phyloP scores from a whole-genome alignment of 1,140 invertebrate genomes.

The Drosophila funebris region DNA sequence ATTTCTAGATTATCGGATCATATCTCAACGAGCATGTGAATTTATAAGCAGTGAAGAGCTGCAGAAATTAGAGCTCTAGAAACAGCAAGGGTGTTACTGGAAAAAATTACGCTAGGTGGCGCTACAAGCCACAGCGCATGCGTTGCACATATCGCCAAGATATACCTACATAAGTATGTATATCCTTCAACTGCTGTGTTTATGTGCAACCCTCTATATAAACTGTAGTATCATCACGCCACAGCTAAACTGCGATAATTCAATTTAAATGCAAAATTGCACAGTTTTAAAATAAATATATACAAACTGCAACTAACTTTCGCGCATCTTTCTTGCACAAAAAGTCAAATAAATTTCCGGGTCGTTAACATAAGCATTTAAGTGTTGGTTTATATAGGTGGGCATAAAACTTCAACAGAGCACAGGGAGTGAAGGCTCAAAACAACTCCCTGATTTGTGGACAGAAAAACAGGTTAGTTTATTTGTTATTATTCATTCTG shows the following conservation, averaged over 20 bases:
- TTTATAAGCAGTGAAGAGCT: constrained; percentile 60
- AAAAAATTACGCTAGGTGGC: constrained; percentile 7
- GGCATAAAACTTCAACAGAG: constrained; percentile 27
- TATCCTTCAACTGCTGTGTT: constrained; percentile 36
- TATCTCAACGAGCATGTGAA: constrained; percentile 59
- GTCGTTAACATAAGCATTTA: neutral
- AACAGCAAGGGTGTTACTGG: neutral
- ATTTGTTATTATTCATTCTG: too few relatives aligned
- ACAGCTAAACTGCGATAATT: constrained; percentile 41
- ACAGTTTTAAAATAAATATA: constrained; percentile 17
- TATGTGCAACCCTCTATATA: constrained; percentile 55
- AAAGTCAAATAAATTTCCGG: neutral
- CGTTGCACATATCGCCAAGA: constrained; percentile 23
- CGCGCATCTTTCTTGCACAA: neutral
- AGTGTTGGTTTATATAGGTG: constrained; percentile 23
- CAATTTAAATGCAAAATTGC: constrained; percentile 15
- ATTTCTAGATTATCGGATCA: constrained; percentile 53
- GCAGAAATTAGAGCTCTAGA: constrained; percentile 42
- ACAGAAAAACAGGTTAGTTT: neutral
- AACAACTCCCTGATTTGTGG: neutral
- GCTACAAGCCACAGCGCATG: constrained; percentile 24
- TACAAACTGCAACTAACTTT: neutral
- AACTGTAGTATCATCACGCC: constrained; percentile 55
- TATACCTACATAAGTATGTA: constrained; percentile 3
- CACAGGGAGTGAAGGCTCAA: constrained; percentile 11